A percentile compares a stretch with the other conserved stretches of the same genome.
These are phyloP conservation scores for Elanoides forficatus DNA, from an alignment of 2,113 vertebrate genomes.

Conservation along the genomic window DNA sequence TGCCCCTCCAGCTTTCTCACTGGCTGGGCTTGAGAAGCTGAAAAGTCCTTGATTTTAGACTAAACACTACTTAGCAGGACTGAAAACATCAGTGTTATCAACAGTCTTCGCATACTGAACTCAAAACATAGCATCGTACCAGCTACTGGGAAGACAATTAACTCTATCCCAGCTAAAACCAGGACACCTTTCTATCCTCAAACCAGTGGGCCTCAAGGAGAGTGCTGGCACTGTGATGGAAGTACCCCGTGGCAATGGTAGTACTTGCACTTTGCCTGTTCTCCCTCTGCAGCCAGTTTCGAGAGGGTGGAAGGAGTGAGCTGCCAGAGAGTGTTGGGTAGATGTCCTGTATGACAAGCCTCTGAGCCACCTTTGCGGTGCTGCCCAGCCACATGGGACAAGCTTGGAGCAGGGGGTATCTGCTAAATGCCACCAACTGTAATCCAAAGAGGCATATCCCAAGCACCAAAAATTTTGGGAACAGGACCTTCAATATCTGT, in stretches of 20 bases:
- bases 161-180: too few species aligned
- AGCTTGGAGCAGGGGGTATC: not conserved
- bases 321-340: accelerated
- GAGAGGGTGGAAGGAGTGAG: not conserved
- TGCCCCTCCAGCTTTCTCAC: too few species aligned
- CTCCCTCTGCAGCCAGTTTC: not conserved
- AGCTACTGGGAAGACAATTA: too few species aligned
- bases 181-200: not conserved
- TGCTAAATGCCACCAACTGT: not conserved
- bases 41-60: too few species aligned
- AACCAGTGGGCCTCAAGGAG: not conserved
- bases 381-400: not conserved
- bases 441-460: not conserved
- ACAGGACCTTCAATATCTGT: not conserved
- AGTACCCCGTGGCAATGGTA: not conserved
- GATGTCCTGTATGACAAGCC: not conserved
- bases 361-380: not conserved
- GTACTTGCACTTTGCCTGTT: not conserved
- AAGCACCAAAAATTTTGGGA: not conserved
- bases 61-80: too few species aligned
- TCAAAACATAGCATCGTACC: too few species aligned
- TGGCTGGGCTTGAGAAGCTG: too few species aligned
- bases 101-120: too few species aligned
- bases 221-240: not conserved
- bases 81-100: too few species aligned